A percentile compares a stretch with the other conserved stretches of the same genome.
These are phyloP conservation scores for Palythoa grandis DNA, from an alignment of 92 coral and sea anemone species.

Conservation along the genomic window DNA sequence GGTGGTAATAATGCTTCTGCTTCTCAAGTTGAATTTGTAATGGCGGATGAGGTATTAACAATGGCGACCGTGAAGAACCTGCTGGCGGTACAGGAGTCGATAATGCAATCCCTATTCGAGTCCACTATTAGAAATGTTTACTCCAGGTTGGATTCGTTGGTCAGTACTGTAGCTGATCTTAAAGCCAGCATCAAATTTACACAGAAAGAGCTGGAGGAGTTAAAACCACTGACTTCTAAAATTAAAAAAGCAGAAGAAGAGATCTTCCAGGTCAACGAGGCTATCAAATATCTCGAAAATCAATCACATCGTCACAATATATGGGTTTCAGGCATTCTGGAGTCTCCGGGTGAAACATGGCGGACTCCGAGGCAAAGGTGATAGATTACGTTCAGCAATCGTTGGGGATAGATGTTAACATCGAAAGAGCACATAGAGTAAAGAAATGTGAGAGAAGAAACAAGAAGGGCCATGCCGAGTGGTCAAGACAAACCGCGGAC, in stretches of 20 bases:
- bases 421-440: too few species aligned
- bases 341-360: too few species aligned
- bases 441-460: too few species aligned
- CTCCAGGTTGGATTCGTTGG: neutral
- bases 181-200: neutral
- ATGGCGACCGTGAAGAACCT: neutral
- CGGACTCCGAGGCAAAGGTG: neutral
- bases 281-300: neutral
- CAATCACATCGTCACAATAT: too few species aligned
- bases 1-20: neutral
- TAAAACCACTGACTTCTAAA: neutral
- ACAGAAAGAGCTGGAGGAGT: slow-evolving; percentile 2
- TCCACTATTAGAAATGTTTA: neutral
- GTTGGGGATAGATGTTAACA: too few species aligned
- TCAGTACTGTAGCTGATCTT: neutral
- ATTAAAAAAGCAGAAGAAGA: slow-evolving; percentile 1
- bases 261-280: neutral
- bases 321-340: too few species aligned
- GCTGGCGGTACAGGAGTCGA: neutral
- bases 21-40: neutral
- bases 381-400: neutral
- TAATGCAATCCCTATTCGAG: neutral
- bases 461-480: too few species aligned
- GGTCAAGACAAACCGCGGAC: too few species aligned
- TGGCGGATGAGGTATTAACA: neutral